A percentile compares a stretch with the other conserved stretches of the same genome.
Conservation (phyloP, 2,113 vertebrate species). For the Seriola aureovittata region DNA sequence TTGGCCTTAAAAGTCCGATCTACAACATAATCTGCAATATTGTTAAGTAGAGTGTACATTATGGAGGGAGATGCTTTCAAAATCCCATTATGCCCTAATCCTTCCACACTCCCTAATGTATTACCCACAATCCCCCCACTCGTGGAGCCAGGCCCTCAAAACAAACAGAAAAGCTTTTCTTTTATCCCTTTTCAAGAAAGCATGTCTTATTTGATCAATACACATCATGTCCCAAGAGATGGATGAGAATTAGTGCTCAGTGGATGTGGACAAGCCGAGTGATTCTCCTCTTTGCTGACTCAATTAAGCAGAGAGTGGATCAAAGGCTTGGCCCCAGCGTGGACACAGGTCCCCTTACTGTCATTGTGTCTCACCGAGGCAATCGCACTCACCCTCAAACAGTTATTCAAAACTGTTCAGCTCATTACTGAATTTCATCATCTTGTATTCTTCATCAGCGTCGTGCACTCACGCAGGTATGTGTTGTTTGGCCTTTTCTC, state of each 20-base stretch:
- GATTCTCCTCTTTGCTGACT: conserved; percentile 73
- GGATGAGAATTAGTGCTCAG: conserved; percentile 62
- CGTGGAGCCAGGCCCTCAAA: conserved; percentile 76
- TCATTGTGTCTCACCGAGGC: conserved; percentile 11
- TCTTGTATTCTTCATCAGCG: neutral
- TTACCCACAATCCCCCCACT: conserved; percentile 82
- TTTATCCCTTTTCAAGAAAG: conserved; percentile 84
- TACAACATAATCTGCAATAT: conserved; percentile 88
- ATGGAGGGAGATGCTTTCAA: conserved; percentile 86
- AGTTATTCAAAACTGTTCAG: neutral
- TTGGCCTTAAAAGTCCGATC: conserved; percentile 87
- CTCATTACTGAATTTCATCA: neutral
- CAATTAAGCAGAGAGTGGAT: conserved; percentile 63
- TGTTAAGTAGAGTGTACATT: conserved; percentile 87
- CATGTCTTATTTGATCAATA: conserved; percentile 82
- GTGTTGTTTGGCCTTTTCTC: conserved; percentile 71
- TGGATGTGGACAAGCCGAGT: conserved; percentile 57
- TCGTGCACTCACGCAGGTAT: conserved; percentile 80
- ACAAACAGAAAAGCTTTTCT: conserved; percentile 86
- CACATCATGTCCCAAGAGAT: conserved; percentile 73
- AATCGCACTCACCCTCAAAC: no score
- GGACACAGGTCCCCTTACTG: conserved; percentile 28
- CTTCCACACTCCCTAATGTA: conserved; percentile 86
- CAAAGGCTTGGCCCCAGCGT: conserved; percentile 55
- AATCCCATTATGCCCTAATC: conserved; percentile 88